phyloP scores from a whole-genome alignment of 2,888 invertebrate species.

The Polymixis lichenea region DNA sequence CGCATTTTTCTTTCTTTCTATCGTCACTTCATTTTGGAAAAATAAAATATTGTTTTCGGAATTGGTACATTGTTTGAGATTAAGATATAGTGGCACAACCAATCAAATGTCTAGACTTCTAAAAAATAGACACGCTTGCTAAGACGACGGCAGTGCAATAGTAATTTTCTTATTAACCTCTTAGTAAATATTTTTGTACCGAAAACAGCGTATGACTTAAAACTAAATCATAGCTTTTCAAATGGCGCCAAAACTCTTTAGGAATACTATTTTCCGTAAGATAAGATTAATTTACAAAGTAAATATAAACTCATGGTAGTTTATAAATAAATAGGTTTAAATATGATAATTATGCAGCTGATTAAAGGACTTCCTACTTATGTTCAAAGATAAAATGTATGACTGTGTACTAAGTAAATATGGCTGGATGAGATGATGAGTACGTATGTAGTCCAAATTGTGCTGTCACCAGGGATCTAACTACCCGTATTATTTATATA shows the following conservation, averaged over 20 bases:
- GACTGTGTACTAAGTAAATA: constrained; percentile 17
- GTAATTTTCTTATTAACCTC: constrained; percentile 37
- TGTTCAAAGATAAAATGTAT: constrained; percentile 20
- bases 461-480: no score
- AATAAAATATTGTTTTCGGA: background rate
- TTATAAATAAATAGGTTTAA: constrained; percentile 25
- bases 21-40: background rate
- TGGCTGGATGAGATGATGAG: background rate
- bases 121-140: background rate
- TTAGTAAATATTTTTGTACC: background rate
- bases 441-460: background rate
- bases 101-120: constrained; percentile 37
- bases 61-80: background rate
- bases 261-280: background rate
- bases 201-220: background rate
- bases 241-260: background rate
- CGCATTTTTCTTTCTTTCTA: background rate
- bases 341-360: constrained; percentile 44
- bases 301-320: constrained; percentile 17
- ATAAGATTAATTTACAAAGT: constrained; percentile 1
- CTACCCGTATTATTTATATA: no score
- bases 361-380: constrained; percentile 37
- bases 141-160: constrained; percentile 4
- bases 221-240: background rate
- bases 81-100: background rate